Evolutionary conservation across 2,888 invertebrate species (phyloP), one percentile per base, ranked within the genome.

Genomic region (Sinopyrophorus schimmeli): DNA sequence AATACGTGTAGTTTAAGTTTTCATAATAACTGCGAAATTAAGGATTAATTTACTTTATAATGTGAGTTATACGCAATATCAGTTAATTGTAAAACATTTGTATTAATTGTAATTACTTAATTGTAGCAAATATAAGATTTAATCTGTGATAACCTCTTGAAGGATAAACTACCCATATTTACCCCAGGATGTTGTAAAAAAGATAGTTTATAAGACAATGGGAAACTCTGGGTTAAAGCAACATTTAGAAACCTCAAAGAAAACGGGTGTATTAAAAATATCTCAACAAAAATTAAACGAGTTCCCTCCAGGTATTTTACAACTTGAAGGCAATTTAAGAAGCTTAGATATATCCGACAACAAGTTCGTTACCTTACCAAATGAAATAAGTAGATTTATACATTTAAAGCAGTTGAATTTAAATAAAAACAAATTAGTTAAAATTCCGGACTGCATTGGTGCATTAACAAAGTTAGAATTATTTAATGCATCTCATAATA

Each of bases 331-430:
- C 54, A 77, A 84, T 35, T 74, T 99, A 44, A 82, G 98, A 58
- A 95, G 90, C 23, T 76, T 99, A 53, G 96, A 99, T 72, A 72
- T 99, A 40, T 95, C 96, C 0, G 87, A 91, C 59, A 99, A 99
- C 76, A 90, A 87, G 69, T 84, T 99, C 61, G 73, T 80, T 5
- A 74, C 76, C 15, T 74, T 99, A 57, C 89, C 95, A 0, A 81
- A 84, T 40, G 89, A 89, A 63, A 81, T 96, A 40, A 85, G 84
- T 14, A 79, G 81, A 55, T 85, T 92, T 58, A 83, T 84, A 39
- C 72, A 81, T 23, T 68, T 91, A 42, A 88, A 86, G 65, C 86
- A 88, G 59, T 73, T 91, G 0, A 88, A 87, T 66, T 78, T 88
- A 17, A 86, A 91, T 63, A 87, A 88, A 60, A 99, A 99, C 72